These are phyloP conservation scores for Podarcis cretensis DNA, from an alignment of 2,113 vertebrate species.

Conservation along the genomic window DNA sequence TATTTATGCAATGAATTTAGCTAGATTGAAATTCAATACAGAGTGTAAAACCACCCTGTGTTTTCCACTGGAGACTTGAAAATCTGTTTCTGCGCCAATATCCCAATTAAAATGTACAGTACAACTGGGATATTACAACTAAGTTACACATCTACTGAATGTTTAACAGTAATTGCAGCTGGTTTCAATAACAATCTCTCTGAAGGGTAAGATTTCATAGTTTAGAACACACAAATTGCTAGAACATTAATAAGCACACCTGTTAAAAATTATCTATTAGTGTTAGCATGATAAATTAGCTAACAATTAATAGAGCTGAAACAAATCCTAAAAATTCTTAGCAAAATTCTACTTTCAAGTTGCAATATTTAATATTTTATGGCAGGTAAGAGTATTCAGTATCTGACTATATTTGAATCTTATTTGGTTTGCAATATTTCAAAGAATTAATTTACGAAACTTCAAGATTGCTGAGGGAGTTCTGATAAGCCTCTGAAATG, in stretches of 20 bases:
- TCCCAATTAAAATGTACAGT: conserved; percentile 46
- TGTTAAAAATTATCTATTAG: conserved; percentile 6
- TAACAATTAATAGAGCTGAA: not conserved
- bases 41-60: not conserved
- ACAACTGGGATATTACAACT: conserved; percentile 37
- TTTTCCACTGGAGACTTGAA: conserved; percentile 39
- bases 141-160: conserved; percentile 8
- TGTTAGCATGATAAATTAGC: not conserved
- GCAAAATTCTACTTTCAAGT: not conserved
- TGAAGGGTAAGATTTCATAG: conserved; percentile 11
- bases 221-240: not conserved
- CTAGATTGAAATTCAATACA: conserved; percentile 41
- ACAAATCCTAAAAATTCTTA: not conserved
- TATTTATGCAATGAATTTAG: conserved; percentile 27
- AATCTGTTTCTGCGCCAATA: conserved; percentile 42
- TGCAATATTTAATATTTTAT: not conserved
- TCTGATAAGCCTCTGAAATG: not conserved
- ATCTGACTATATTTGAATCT: not conserved
- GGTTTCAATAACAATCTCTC: conserved; percentile 14
- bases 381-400: not conserved
- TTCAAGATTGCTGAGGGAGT: too few species aligned
- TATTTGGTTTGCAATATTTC: not conserved
- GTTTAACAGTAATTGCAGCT: conserved; percentile 32
- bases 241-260: not conserved
- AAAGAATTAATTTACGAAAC: not conserved